Evolutionary conservation across 2,888 invertebrate genomes (phyloP).

Genomic region (Caradrina clavipalpis): DNA sequence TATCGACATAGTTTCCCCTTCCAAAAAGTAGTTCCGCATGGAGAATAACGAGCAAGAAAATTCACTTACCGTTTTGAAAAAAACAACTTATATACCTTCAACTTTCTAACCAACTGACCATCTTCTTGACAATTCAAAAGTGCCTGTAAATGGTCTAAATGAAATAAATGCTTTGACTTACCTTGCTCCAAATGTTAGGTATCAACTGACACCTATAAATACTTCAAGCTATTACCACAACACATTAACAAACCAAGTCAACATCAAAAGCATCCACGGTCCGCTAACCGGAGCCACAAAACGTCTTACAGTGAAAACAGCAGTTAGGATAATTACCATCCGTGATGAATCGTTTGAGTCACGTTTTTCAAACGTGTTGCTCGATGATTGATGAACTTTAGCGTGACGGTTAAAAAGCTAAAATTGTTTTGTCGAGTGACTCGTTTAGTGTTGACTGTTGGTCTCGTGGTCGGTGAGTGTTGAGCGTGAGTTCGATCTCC

Average conservation of each 20-base stretch:
- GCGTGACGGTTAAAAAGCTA: slow-evolving; percentile 62
- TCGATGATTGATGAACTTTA: slow-evolving; percentile 65
- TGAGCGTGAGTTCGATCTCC: too few relatives aligned
- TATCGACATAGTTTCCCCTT: too few relatives aligned
- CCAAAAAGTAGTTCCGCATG: too few relatives aligned
- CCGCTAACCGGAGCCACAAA: slow-evolving; percentile 55
- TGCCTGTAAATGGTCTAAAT: too few relatives aligned
- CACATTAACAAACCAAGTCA: slow-evolving; percentile 36
- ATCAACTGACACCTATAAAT: slow-evolving; percentile 10
- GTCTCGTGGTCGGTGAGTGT: too few relatives aligned
- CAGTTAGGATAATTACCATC: slow-evolving; percentile 70
- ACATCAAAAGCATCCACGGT: slow-evolving; percentile 63
- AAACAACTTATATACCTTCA: too few relatives aligned
- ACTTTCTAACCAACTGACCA: too few relatives aligned
- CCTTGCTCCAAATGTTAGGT: slow-evolving; percentile 3
- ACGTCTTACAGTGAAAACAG: slow-evolving; percentile 62
- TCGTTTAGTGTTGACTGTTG: slow-evolving; percentile 45
- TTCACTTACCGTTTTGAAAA: too few relatives aligned
- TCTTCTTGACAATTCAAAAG: too few relatives aligned
- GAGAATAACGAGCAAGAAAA: too few relatives aligned
- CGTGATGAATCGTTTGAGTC: slow-evolving; percentile 71
- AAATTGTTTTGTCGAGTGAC: slow-evolving; percentile 65
- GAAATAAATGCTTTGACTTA: too few relatives aligned
- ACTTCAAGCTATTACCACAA: slow-evolving; percentile 18
- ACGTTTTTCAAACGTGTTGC: slow-evolving; percentile 70